These are phyloP conservation scores for Gobio occitaniae DNA, from an alignment of 2,797 vertebrate genomes.

Conservation along the genomic window DNA sequence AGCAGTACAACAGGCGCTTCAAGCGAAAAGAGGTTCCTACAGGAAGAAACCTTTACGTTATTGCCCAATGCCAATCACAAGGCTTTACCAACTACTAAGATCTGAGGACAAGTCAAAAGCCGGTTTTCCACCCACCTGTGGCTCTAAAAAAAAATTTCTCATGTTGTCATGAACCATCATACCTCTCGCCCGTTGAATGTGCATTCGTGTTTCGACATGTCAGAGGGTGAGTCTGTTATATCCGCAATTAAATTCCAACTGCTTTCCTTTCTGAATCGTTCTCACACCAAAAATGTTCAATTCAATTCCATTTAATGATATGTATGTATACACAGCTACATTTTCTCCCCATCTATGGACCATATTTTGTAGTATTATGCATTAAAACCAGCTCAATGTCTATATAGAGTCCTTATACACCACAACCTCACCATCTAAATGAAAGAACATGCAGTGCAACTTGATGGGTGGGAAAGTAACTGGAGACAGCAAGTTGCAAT, in stretches of 20 bases:
- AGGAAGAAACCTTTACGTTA: not conserved
- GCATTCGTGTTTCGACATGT: constrained; percentile 34
- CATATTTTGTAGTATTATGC: not conserved
- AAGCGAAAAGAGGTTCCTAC: not conserved
- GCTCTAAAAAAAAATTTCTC: constrained; percentile 4
- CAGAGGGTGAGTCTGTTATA: constrained; percentile 60
- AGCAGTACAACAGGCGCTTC: constrained; percentile 4
- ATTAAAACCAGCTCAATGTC: not conserved
- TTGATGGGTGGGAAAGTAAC: constrained; percentile 7
- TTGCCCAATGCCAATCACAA: not conserved
- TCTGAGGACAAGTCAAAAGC: constrained; percentile 13
- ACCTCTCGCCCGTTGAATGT: constrained; percentile 43
- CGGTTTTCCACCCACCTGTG: constrained; percentile 3
- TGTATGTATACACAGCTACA: not conserved
- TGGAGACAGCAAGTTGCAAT: not conserved
- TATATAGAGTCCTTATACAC: not conserved
- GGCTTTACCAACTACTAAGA: not conserved
- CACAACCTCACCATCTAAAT: not conserved
- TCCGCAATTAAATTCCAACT: constrained; percentile 23
- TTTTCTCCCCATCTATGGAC: too few species aligned
- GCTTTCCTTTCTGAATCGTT: constrained; percentile 11
- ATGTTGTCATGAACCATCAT: constrained; percentile 37
- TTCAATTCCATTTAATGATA: not conserved
- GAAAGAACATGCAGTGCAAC: not conserved
- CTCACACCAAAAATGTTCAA: not conserved